A percentile compares a stretch with the other conserved stretches of the same genome.
Evolutionary conservation across 2,797 vertebrate genomes (phyloP).

Genomic region (Enteromius argenteus): DNA sequence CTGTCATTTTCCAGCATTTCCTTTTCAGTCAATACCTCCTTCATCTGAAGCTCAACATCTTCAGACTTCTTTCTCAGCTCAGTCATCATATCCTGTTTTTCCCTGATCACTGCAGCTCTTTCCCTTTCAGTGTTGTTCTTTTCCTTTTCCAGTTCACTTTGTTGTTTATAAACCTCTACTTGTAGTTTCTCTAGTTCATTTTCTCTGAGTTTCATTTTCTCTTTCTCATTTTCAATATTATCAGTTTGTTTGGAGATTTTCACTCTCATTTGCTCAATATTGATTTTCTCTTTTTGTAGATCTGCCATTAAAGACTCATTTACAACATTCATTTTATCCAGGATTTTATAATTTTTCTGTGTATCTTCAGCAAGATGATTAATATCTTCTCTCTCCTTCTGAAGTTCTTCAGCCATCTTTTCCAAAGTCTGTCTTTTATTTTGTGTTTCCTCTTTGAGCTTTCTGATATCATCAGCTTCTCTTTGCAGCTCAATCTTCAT

Average conservation of each 20-base stretch:
- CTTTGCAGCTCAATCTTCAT: background rate
- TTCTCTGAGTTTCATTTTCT: background rate
- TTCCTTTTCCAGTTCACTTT: background rate
- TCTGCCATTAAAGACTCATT: background rate
- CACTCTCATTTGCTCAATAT: background rate
- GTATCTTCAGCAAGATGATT: background rate
- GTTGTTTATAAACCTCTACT: background rate
- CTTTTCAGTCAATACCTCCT: background rate
- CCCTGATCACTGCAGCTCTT: background rate
- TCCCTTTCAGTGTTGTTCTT: background rate
- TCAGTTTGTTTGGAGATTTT: background rate
- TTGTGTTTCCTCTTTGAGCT: background rate
- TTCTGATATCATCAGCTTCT: background rate
- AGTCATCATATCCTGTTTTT: background rate
- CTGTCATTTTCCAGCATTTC: background rate
- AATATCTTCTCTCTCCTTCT: background rate
- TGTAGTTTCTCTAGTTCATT: background rate
- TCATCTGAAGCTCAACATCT: constrained; percentile 11
- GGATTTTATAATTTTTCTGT: background rate
- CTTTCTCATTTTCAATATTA: background rate
- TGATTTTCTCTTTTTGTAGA: background rate
- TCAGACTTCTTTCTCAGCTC: background rate
- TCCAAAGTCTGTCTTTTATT: background rate
- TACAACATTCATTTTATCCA: background rate
- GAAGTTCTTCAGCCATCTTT: background rate